Percentiles rank a stretch among this genome's conserved stretches.
phyloP scores from a whole-genome alignment of 2,797 vertebrate genomes.

The Kryptopterus vitreolus region DNA sequence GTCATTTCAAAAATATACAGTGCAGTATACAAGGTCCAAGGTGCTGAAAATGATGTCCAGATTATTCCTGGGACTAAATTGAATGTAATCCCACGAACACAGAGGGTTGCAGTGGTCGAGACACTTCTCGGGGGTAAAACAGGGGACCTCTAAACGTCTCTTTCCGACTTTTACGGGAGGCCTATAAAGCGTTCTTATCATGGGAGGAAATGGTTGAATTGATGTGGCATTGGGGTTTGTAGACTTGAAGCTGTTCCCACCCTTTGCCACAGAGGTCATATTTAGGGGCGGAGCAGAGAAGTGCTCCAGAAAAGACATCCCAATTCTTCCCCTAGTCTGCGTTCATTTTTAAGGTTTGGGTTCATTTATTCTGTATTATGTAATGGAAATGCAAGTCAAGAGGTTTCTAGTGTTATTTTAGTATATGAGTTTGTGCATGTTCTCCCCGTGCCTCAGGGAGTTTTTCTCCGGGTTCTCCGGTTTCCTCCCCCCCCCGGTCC shows the following conservation, averaged over 20 bases:
- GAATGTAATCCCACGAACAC: slow-evolving; percentile 27
- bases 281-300: slow-evolving; percentile 53
- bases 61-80: slow-evolving; percentile 28
- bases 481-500: too few relatives aligned
- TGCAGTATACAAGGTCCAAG: too few relatives aligned
- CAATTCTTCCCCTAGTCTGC: slow-evolving; percentile 10
- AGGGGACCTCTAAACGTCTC: slow-evolving; percentile 56
- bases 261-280: slow-evolving; percentile 50
- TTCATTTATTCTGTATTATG: slow-evolving; percentile 28
- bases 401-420: too few relatives aligned
- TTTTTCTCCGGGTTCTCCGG: too few relatives aligned
- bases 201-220: slow-evolving; percentile 72
- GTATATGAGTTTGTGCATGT: too few relatives aligned
- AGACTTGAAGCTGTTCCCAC: slow-evolving; percentile 61
- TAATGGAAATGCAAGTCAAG: slow-evolving; percentile 38
- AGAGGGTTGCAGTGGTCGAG: slow-evolving; percentile 45
- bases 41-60: background rate
- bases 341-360: slow-evolving; percentile 25
- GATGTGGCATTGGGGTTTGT: slow-evolving; percentile 69
- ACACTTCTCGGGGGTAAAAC: slow-evolving; percentile 56
- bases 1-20: too few relatives aligned
- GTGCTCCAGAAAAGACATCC: slow-evolving; percentile 38
- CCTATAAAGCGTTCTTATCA: slow-evolving; percentile 74
- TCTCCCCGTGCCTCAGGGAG: too few relatives aligned
- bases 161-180: slow-evolving; percentile 59